Evolutionary conservation across 1,140 invertebrate species (phyloP), one percentile per base, ranked within the genome.

Genomic region (Campoletis sonorensis): DNA sequence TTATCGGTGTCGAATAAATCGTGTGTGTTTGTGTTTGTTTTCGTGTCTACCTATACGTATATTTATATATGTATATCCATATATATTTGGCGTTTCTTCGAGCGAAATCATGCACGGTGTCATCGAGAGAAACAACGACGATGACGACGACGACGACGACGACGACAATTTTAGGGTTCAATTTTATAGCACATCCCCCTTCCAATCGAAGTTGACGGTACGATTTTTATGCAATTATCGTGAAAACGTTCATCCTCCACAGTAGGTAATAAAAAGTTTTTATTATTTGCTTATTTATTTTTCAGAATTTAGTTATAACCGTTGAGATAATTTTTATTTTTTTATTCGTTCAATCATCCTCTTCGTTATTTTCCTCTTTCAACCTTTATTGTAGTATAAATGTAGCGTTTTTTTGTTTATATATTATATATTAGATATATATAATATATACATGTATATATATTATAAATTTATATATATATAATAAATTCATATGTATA

Each of bases 221-320:
- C 61, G 61, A n/a, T 72, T 40, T 51, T 51, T 16, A 40, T 4
- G 40, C 51, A 51, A 54, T 51, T 54, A 51, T 71, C 78, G 68
- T 54, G 76, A 81, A 73, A 80, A 67, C 23, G 58, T 68, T 71
- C 61, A 80, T 81, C 80, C 73, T 81, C 68, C 75, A 78, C 75
- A 54, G 54, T 79, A 64, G 68, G 76, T 79, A 73, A 70, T 73
- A 79, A 79, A 70, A 82, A 54, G 81, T 71, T 37, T n/a, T 76
- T 64, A 5, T 75, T 72, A 23, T 82, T 73, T 45, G 72, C 75
- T 78, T 58, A 37, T 58, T 72, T 40, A 58, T 33, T 80, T 70
- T 80, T 73, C 33, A 16, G 21, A 71, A 64, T 75, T 72, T 61
- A 45, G 37, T 70, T n/a, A 81, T 79, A 49, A 79, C 49, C 40